phyloP scores from a whole-genome alignment of 1,140 invertebrate genomes.

The Drosophila willistoni region DNA sequence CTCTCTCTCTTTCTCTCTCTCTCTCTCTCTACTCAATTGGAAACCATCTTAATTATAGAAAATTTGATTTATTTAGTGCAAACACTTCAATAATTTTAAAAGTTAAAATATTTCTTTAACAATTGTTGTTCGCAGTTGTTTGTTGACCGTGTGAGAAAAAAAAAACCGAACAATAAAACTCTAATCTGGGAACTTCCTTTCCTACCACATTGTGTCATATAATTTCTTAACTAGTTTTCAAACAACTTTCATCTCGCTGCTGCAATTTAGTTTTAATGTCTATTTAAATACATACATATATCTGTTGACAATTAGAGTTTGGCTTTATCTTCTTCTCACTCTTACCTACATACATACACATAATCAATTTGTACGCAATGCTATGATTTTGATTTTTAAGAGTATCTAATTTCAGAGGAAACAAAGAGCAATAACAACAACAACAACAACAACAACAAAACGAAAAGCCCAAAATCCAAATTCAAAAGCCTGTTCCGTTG shows the following conservation, averaged over 20 bases:
- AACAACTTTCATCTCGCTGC: not conserved
- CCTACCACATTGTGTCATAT: no score
- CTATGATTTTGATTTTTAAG: not conserved
- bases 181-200: no score
- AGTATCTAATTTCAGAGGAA: slow-evolving; percentile 17
- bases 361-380: slow-evolving; percentile 4
- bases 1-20: no score
- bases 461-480: not conserved
- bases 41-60: no score
- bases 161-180: no score
- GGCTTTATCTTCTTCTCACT: slow-evolving; percentile 3
- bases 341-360: not conserved
- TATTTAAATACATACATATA: slow-evolving; percentile 8
- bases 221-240: no score
- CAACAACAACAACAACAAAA: slow-evolving; percentile 4
- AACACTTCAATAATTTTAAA: no score
- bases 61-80: no score
- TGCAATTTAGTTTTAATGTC: not conserved
- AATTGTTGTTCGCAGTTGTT: no score
- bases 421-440: not conserved
- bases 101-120: no score
- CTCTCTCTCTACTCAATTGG: no score
- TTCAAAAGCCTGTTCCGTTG: slow-evolving; percentile 17
- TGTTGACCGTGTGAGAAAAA: no score
- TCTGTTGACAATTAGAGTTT: not conserved